Evolutionary conservation across 2,888 invertebrate species (phyloP).

Genomic region (Eulithis testata): DNA sequence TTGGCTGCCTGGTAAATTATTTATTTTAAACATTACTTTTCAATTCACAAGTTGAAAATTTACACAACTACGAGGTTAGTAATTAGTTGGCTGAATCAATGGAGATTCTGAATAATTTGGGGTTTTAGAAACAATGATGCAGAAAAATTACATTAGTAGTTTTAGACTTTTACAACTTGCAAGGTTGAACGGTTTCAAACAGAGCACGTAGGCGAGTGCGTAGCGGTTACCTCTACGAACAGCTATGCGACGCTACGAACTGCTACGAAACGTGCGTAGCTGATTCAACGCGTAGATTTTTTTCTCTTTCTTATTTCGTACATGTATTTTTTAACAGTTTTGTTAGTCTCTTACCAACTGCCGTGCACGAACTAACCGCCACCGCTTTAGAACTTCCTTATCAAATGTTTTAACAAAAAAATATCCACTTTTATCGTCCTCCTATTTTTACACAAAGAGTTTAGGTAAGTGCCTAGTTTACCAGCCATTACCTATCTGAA

Average conservation of each 20-base stretch:
- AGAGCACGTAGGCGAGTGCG: not conserved
- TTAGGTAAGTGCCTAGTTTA: constrained; percentile 45
- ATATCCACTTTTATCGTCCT: constrained; percentile 25
- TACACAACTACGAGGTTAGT: too few species aligned
- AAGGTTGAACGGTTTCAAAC: too few species aligned
- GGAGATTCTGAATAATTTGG: not conserved
- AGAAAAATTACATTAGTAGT: too few species aligned
- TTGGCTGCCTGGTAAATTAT: constrained; percentile 26
- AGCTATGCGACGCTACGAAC: not conserved
- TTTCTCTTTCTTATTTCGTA: too few species aligned
- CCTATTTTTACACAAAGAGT: constrained; percentile 19
- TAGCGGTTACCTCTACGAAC: not conserved
- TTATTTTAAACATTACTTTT: constrained; percentile 23
- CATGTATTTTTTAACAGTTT: too few species aligned
- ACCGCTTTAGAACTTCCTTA: constrained; percentile 15
- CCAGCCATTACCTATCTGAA: constrained; percentile 47
- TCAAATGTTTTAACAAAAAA: constrained; percentile 15
- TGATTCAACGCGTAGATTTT: too few species aligned
- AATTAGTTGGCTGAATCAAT: not conserved
- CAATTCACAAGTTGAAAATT: not conserved
- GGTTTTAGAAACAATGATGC: not conserved
- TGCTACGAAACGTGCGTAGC: not conserved
- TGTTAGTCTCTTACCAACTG: not conserved
- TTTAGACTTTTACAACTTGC: too few species aligned
- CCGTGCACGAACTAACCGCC: constrained; percentile 9